Evolutionary conservation across 2,888 invertebrate genomes (phyloP).

Genomic region (Linnaemya vulpina): DNA sequence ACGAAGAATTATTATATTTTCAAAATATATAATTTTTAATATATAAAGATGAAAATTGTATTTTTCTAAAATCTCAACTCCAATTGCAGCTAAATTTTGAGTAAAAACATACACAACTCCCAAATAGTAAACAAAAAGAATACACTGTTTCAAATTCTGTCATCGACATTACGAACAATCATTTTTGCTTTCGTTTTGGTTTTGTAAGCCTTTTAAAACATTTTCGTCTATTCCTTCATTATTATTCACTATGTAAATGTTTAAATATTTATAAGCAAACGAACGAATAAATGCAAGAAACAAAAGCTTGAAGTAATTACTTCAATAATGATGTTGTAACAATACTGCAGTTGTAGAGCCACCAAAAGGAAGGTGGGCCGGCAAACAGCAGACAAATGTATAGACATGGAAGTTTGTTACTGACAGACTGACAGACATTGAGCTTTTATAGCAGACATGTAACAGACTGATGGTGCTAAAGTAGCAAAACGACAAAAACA

Average conservation of each 20-base stretch:
- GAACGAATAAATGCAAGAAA: constrained; percentile 56
- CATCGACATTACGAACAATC: not conserved
- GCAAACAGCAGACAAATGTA: constrained; percentile 28
- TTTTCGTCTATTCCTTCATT: constrained; percentile 43
- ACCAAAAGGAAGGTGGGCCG: constrained; percentile 42
- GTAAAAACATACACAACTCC: not conserved
- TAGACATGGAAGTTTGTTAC: constrained; percentile 49
- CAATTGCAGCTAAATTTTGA: not conserved
- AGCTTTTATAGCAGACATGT: constrained; percentile 54
- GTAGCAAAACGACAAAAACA: not conserved
- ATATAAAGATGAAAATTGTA: too few relatives aligned
- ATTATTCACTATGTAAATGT: constrained; percentile 61
- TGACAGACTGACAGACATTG: constrained; percentile 54
- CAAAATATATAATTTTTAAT: too few relatives aligned
- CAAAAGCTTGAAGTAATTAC: constrained; percentile 75
- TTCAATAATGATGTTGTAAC: constrained; percentile 73
- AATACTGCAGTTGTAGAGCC: constrained; percentile 54
- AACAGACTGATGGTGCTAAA: constrained; percentile 56
- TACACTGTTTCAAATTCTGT: not conserved
- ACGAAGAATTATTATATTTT: too few relatives aligned
- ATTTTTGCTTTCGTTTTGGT: constrained; percentile 28
- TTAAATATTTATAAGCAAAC: constrained; percentile 76
- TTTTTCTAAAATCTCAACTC: too few relatives aligned
- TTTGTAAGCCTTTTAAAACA: constrained; percentile 44
- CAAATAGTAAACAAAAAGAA: not conserved